Evolutionary conservation across 2,113 vertebrate genomes (phyloP).

Genomic region (Mus musculus): GRCm39 chr12:54300501-54301000

Average conservation of each 20-base stretch:
- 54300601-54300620: neutral
- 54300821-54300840: neutral
- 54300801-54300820: neutral
- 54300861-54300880: neutral
- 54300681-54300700: neutral
- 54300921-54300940: neutral
- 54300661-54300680: neutral
- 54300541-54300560: neutral
- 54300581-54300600: neutral
- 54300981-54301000: neutral
- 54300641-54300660: neutral
- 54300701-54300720: neutral
- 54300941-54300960: neutral
- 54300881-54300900: neutral
- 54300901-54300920: neutral
- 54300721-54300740: neutral
- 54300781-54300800: neutral
- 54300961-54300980: neutral
- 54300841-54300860: neutral
- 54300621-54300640: neutral
- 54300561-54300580: neutral
- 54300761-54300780: neutral
- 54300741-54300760: neutral
- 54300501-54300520: neutral
- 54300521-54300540: neutral